Percentiles rank a stretch among this genome's conserved stretches.
phyloP scores from a whole-genome alignment of 2,888 invertebrate genomes.

The Dexiosoma caninum region DNA sequence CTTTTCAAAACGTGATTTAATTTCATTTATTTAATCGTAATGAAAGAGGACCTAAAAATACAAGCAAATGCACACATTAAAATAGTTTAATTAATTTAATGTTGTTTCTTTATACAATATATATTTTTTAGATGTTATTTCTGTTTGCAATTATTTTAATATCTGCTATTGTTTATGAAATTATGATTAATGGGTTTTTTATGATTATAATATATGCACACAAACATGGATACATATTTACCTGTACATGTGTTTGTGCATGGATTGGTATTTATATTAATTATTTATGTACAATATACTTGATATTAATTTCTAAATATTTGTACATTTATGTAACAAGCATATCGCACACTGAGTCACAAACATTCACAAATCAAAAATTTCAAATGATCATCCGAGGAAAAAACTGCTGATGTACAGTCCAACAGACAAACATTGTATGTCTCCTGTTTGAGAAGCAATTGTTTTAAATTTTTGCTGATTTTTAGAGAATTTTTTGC shows the following conservation, averaged over 20 bases:
- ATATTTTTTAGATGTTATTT: not conserved
- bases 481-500: no score
- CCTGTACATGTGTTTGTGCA: no score
- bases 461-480: no score
- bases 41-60: not conserved
- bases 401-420: no score
- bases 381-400: no score
- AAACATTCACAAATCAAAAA: no score
- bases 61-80: not conserved
- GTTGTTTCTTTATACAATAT: no score
- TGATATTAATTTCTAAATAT: not conserved
- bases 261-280: no score
- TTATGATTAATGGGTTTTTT: conserved; percentile 31
- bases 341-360: not conserved
- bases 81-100: conserved; percentile 47
- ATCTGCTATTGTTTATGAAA: conserved; percentile 34
- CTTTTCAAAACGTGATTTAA: conserved; percentile 49
- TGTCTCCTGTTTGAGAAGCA: no score
- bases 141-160: conserved; percentile 20
- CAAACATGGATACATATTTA: no score
- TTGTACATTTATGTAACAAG: not conserved
- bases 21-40: conserved; percentile 16
- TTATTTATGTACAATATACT: not conserved
- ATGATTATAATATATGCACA: not conserved
- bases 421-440: no score